Evolutionary conservation across 2,797 vertebrate genomes (phyloP).

Genomic region (Enteromius paludinosus): DNA sequence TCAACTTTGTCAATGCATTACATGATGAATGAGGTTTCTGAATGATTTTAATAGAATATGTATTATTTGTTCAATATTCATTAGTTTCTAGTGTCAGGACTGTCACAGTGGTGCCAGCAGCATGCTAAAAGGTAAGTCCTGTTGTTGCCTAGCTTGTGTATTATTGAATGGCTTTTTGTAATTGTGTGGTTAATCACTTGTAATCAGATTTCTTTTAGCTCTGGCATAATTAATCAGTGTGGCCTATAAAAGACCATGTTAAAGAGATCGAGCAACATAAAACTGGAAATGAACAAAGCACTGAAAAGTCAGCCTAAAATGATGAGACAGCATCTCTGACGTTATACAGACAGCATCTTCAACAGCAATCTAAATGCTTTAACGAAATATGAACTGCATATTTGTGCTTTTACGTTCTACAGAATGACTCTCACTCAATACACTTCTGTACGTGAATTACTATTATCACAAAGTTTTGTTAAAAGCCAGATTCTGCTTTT

Average conservation of each 20-base stretch:
- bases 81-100: neutral
- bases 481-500: neutral
- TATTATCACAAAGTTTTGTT: neutral
- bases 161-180: constrained; percentile 8
- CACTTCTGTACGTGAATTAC: neutral
- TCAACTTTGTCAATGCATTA: neutral
- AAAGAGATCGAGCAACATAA: neutral
- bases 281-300: neutral
- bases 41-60: neutral
- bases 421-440: neutral
- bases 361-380: neutral
- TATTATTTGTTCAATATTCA: neutral
- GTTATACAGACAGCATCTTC: neutral
- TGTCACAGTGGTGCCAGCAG: constrained; percentile 10
- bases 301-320: neutral
- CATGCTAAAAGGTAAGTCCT: neutral
- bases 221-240: constrained; percentile 23
- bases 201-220: constrained; percentile 20
- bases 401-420: neutral
- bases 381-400: neutral
- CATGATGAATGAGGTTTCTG: neutral
- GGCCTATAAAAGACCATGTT: neutral
- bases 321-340: neutral
- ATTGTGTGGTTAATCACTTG: constrained; percentile 17
- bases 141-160: constrained; percentile 9